Base-by-base conservation (phyloP, 1,140 invertebrate species). In the Rhyzopertha dominica region DNA sequence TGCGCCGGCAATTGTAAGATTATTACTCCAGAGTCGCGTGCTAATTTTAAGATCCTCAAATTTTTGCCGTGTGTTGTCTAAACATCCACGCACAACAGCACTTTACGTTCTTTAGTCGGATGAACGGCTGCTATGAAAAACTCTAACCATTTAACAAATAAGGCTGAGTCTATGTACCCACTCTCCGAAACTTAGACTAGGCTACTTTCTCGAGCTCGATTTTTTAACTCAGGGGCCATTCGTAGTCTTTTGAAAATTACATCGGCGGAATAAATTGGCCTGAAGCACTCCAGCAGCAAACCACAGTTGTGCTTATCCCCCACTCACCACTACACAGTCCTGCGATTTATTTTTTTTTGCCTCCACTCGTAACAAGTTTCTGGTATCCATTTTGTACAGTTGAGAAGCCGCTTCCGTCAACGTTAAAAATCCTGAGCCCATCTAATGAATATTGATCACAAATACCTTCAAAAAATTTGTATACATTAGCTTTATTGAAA, bases 281-380 rank as follows among this genome's bases (percentile, higher is more conserved):
- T 26, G 47, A 23, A 17, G 53, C 62, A 61, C 43, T 65, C 19
- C 32, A 42, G 43, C 47, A 54, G 40, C 54, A 63, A 38, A 63
- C 59, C 13, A 65, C 43, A 13, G 71, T 72, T 1, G 70, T 67
- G 36, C 67, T 67, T n/a, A 60, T 51, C 10, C 68, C 68, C 18
- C 64, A 43, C 58, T 74, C 69, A 35, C 63, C 68, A 48, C 63
- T 70, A 16, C 63, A 60, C n/a, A 67, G 40, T 16, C 47, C 36
- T 12, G 65, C 68, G 19, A 73, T 57, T 61, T 72, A 67, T 16
- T 62, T n/a, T n/a, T n/a, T 52, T 25, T 62, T 61, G 17, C 61
- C 60, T 57, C 65, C 66, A 10, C 4, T 5, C 17, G 47, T 43
- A 18, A 46, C 16, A 13, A 4, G 12, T 29, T 37, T 51, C 10